phyloP scores from a whole-genome alignment of 1,140 invertebrate species.

The Neodiprion lecontei region DNA sequence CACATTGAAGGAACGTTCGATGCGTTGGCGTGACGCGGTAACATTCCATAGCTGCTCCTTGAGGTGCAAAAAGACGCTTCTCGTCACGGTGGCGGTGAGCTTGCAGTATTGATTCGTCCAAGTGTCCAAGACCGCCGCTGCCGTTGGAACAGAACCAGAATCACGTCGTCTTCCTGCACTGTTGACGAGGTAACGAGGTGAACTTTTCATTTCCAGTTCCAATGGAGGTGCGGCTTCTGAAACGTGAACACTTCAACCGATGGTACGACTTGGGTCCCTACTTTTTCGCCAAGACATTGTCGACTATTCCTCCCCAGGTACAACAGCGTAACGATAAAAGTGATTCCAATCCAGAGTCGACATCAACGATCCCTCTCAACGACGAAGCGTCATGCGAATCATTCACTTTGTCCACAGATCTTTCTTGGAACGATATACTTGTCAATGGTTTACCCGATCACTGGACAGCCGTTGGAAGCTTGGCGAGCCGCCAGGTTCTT shows the following conservation, averaged over 20 bases:
- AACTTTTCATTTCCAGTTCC: constrained; percentile 75
- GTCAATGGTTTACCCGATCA: constrained; percentile 83
- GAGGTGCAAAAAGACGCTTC: too few relatives aligned
- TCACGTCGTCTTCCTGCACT: background rate
- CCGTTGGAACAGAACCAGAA: too few relatives aligned
- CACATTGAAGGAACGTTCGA: too few relatives aligned
- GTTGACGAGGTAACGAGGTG: constrained; percentile 8
- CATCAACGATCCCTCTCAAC: background rate
- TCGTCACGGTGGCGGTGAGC: too few relatives aligned
- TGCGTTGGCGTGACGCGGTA: too few relatives aligned
- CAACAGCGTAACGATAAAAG: background rate
- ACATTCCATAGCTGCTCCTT: too few relatives aligned
- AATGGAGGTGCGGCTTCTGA: constrained; percentile 83
- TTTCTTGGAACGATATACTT: constrained; percentile 80
- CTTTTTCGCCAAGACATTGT: constrained; percentile 83
- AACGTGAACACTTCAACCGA: constrained; percentile 91
- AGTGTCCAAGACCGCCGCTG: too few relatives aligned
- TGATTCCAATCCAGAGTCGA: background rate
- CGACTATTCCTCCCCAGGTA: constrained; percentile 76
- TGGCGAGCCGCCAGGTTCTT: constrained; percentile 76
- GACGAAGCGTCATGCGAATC: background rate
- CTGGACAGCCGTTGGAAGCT: constrained; percentile 84
- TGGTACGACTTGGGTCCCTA: constrained; percentile 94
- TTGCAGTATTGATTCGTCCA: too few relatives aligned
- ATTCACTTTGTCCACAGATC: constrained; percentile 64